Conservation (phyloP, 2,888 invertebrate genomes). For the Drosophila dives region DNA sequence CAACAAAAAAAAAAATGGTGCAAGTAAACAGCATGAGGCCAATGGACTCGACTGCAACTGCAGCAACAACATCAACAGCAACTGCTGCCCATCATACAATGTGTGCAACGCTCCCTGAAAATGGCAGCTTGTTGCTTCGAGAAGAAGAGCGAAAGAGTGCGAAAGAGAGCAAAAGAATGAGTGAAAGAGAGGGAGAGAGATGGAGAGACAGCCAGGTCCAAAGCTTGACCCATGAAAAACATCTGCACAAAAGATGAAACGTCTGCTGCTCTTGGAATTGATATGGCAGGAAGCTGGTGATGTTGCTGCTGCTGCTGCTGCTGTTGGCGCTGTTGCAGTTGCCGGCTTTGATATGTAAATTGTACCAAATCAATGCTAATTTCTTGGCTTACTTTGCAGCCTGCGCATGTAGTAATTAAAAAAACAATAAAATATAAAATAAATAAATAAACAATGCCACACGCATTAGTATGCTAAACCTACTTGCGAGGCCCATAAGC, state of each 20-base stretch:
- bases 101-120: slow-evolving; percentile 60
- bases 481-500: slow-evolving; percentile 69
- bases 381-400: slow-evolving; percentile 38
- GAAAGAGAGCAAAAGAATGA: neutral
- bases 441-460: slow-evolving; percentile 31
- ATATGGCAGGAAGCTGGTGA: slow-evolving; percentile 1
- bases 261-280: slow-evolving; percentile 15
- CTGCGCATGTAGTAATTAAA: slow-evolving; percentile 66
- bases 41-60: slow-evolving; percentile 65
- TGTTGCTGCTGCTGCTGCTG: slow-evolving; percentile 32
- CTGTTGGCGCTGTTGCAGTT: slow-evolving; percentile 24
- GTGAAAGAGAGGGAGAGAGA: neutral
- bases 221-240: slow-evolving; percentile 75
- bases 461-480: slow-evolving; percentile 82
- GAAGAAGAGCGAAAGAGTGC: neutral
- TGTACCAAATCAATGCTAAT: slow-evolving; percentile 76
- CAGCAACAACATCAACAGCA: slow-evolving; percentile 31
- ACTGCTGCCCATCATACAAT: slow-evolving; percentile 37
- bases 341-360: slow-evolving; percentile 76
- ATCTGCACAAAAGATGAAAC: slow-evolving; percentile 70
- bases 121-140: slow-evolving; percentile 61
- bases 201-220: slow-evolving; percentile 23
- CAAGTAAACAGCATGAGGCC: slow-evolving; percentile 80
- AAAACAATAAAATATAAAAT: slow-evolving; percentile 4
- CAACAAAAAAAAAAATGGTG: slow-evolving; percentile 70